Evolutionary conservation across 2,113 vertebrate genomes (phyloP), one percentile per base, ranked within the genome.

Genomic region (Corydoras sp.): DNA sequence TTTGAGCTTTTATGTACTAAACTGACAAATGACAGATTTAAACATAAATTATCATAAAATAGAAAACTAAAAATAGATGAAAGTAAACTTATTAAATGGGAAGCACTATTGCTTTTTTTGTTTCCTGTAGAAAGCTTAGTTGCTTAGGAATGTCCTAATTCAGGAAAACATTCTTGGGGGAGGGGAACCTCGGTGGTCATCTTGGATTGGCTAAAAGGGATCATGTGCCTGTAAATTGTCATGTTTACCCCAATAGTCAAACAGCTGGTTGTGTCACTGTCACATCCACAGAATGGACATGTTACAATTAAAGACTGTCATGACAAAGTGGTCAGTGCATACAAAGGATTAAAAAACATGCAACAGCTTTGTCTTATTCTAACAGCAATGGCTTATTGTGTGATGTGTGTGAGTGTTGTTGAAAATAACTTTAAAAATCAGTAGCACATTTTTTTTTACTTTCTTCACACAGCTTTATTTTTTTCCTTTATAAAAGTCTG

Each of bases 211-310:
- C 65, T 61, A 72, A 72, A 69, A 48, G 31, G 0, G n/a, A 56
- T 61, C 73, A 75, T 55, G 69, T 72, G 77, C 75, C 51, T 48
- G 48, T 49, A 35, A 51, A 72, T 58, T 75, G 65, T 62, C 65
- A 79, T 58, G 65, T 72, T 79, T 72, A 56, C 64, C 61, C 51
- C 66, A 56, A 68, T 15, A 63, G 65, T 69, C 31, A 75, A 78
- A 75, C 73, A 79, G 73, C 73, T 79, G 77, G 65, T 72, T 61
- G 72, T 60, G 32, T 75, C 77, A 69, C 64, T 50, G 14, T 68
- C n/a, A 68, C 24, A 67, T 60, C 10, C 24, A 24, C 43, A 24
- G 58, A 18, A 14, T 62, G 35, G n/a, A 10, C 15, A 56, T 43
- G 13, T 56, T 35, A 62, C 35, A 56, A 6, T 54, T 63, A 50